phyloP scores from a whole-genome alignment of 2,888 invertebrate genomes.

The Colletes collaris region DNA sequence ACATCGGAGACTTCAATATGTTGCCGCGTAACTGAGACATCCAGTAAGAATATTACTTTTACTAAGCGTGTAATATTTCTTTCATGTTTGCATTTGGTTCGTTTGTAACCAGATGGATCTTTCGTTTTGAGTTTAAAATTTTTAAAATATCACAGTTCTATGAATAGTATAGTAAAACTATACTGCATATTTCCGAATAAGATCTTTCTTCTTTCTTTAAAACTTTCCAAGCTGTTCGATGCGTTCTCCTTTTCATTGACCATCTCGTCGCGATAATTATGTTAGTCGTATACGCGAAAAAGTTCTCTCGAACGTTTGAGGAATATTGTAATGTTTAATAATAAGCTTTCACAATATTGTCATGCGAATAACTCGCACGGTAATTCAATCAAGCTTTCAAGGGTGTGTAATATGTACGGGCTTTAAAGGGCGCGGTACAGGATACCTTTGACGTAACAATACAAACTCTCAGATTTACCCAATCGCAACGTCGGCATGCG shows the following conservation, averaged over 20 bases:
- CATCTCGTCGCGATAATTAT: not conserved
- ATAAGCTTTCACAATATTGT: not conserved
- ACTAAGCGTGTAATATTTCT: not conserved
- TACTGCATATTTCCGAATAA: too few species aligned
- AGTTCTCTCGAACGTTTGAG: too few species aligned
- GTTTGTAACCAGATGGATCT: too few species aligned
- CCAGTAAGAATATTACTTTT: not conserved
- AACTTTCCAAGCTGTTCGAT: not conserved
- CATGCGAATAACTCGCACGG: not conserved
- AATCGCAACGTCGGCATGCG: not conserved
- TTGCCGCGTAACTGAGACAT: too few species aligned
- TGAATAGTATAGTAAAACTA: too few species aligned
- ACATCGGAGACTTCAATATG: too few species aligned
- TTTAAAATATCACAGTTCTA: too few species aligned
- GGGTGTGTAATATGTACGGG: not conserved
- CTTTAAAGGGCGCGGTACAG: constrained; percentile 48
- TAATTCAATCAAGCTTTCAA: constrained; percentile 22
- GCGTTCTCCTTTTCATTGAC: not conserved
- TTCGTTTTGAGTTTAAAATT: too few species aligned
- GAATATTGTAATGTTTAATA: not conserved
- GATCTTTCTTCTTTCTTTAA: too few species aligned
- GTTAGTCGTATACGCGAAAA: too few species aligned
- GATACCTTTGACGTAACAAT: constrained; percentile 32
- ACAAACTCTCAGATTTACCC: constrained; percentile 23
- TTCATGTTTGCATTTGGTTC: not conserved